Conservation (phyloP, 2,888 invertebrate genomes). For the Cylloceria caligata region DNA sequence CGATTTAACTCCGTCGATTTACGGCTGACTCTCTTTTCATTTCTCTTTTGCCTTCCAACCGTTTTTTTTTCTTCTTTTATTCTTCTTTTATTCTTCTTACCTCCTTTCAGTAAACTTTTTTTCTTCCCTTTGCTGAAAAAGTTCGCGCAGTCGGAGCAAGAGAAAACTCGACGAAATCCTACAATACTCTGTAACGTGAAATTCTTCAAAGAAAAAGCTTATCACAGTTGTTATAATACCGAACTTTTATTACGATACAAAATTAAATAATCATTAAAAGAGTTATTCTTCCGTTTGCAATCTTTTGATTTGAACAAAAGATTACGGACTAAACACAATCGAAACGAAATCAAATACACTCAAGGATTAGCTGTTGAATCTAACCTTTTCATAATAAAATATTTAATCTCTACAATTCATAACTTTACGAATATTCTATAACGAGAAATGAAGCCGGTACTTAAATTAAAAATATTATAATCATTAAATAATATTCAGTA, state of each 20-base stretch:
- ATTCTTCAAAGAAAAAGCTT: constrained; percentile 45
- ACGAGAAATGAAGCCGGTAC: background rate
- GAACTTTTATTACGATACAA: constrained; percentile 50
- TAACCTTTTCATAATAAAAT: no score
- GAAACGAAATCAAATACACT: background rate
- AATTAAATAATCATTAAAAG: constrained; percentile 22
- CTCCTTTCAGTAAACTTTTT: constrained; percentile 13
- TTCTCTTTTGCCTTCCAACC: constrained; percentile 44
- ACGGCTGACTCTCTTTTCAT: constrained; percentile 39
- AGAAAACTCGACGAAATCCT: constrained; percentile 33
- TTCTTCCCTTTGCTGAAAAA: constrained; percentile 32
- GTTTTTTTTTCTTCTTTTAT: background rate
- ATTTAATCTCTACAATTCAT: background rate
- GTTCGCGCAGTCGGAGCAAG: constrained; percentile 26
- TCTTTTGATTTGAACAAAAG: background rate
- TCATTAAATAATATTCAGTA: no score
- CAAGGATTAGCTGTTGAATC: no score
- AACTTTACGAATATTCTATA: background rate
- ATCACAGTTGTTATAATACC: constrained; percentile 49
- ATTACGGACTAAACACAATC: background rate
- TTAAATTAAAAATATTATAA: background rate
- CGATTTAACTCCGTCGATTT: constrained; percentile 67
- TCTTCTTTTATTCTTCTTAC: constrained; percentile 20
- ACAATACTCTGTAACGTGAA: constrained; percentile 21
- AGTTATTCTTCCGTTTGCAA: background rate